These are phyloP conservation scores for Rhabditoides inermis DNA, from an alignment of 2,888 invertebrate species.

Conservation along the genomic window DNA sequence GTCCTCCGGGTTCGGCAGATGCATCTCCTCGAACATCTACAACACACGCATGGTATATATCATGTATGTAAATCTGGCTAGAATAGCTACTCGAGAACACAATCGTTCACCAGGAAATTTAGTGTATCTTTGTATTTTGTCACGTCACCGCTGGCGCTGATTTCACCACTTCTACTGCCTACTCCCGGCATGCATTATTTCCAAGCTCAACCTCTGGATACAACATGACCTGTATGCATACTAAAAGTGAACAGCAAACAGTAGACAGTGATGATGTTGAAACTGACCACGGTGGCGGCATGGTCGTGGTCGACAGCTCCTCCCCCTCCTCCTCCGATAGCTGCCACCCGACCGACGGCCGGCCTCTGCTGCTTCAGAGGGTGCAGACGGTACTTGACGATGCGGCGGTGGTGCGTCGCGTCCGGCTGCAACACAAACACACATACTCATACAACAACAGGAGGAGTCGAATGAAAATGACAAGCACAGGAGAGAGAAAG, in stretches of 20 bases:
- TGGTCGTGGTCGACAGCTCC: constrained; percentile 13
- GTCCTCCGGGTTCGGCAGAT: too few relatives aligned
- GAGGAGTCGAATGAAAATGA: background rate
- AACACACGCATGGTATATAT: too few relatives aligned
- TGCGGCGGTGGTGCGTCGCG: constrained; percentile 31
- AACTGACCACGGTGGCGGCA: constrained; percentile 1
- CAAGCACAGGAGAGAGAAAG: background rate
- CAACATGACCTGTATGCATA: too few relatives aligned
- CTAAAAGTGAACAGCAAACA: background rate
- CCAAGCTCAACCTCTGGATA: too few relatives aligned
- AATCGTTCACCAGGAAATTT: too few relatives aligned
- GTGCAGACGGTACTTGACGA: constrained; percentile 42
- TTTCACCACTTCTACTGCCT: too few relatives aligned
- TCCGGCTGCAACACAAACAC: constrained; percentile 23
- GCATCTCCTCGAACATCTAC: constrained; percentile 11
- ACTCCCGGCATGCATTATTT: too few relatives aligned
- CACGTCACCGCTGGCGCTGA: too few relatives aligned
- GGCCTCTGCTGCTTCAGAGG: constrained; percentile 21
- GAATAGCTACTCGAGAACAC: too few relatives aligned
- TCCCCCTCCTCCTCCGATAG: constrained; percentile 17
- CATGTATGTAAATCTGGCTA: too few relatives aligned
- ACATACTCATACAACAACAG: background rate
- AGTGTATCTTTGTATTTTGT: too few relatives aligned
- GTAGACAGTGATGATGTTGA: background rate
- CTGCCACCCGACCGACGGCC: constrained; percentile 7